Evolutionary conservation across 1,140 invertebrate genomes (phyloP).

Genomic region (Phthorimaea operculella): DNA sequence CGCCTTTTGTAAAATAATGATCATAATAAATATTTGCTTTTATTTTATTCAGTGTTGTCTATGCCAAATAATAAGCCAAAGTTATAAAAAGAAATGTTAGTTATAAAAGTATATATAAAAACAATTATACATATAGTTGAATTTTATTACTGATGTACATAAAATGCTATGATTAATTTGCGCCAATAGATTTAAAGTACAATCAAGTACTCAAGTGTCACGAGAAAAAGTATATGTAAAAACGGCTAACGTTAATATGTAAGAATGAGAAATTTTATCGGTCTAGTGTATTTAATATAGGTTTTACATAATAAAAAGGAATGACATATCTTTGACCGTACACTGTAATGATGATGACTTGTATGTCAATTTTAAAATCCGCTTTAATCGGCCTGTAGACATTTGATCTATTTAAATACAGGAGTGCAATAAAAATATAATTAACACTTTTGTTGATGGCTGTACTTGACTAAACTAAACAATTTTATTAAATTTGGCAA

Average conservation of each 20-base stretch:
- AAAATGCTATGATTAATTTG: conserved; percentile 22
- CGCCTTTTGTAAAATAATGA: background rate
- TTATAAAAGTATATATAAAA: conserved; percentile 15
- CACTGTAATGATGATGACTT: background rate
- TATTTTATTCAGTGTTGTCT: conserved; percentile 25
- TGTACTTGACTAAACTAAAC: too few relatives aligned
- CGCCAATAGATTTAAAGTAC: conserved; percentile 24
- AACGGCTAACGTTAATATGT: conserved; percentile 12
- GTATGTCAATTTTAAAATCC: conserved; percentile 43
- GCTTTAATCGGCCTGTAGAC: conserved; percentile 22
- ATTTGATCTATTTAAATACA: conserved; percentile 11
- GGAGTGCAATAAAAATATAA: too few relatives aligned
- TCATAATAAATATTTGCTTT: conserved; percentile 16
- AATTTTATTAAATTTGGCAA: too few relatives aligned
- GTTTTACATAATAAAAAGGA: conserved; percentile 19
- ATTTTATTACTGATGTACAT: conserved; percentile 14
- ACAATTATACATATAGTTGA: conserved; percentile 9
- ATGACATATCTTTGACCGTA: conserved; percentile 27
- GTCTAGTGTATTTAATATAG: conserved; percentile 11
- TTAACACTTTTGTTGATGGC: too few relatives aligned
- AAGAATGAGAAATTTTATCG: conserved; percentile 17
- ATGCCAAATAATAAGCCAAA: conserved; percentile 60
- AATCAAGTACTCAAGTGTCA: conserved; percentile 49
- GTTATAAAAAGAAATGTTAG: conserved; percentile 30
- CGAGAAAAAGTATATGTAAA: conserved; percentile 20